phyloP scores from a whole-genome alignment of 35 echinoderm and acorn worm genomes.

The Patiria miniata region DNA sequence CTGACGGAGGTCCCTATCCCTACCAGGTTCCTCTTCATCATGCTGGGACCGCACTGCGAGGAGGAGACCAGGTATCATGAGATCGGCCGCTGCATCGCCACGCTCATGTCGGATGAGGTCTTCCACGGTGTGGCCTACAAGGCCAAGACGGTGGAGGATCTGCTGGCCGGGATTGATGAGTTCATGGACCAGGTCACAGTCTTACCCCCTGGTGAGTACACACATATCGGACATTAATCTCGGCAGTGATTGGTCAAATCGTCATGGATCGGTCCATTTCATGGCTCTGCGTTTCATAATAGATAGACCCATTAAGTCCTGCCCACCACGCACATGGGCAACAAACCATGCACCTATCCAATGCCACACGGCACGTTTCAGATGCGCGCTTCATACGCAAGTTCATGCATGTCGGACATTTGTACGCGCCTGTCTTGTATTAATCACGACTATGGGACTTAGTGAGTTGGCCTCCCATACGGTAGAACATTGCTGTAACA shows the following conservation, averaged over 20 bases:
- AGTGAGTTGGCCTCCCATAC: too few species aligned
- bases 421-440: too few species aligned
- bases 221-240: not conserved
- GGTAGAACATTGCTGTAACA: too few species aligned
- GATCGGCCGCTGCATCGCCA: slow-evolving; percentile 90
- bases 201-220: slow-evolving; percentile 78
- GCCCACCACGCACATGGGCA: not conserved
- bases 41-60: slow-evolving; percentile 69
- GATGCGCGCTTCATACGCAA: too few species aligned
- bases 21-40: slow-evolving; percentile 85
- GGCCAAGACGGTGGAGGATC: slow-evolving; percentile 76
- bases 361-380: too few species aligned
- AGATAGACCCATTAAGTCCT: too few species aligned
- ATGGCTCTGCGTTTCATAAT: too few species aligned
- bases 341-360: not conserved
- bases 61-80: slow-evolving; percentile 77
- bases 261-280: not conserved
- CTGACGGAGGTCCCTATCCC: slow-evolving; percentile 94
- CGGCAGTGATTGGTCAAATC: not conserved
- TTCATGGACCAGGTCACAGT: slow-evolving; percentile 97
- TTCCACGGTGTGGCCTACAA: slow-evolving; percentile 98
- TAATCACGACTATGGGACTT: too few species aligned
- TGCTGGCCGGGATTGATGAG: slow-evolving; percentile 94
- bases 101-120: slow-evolving; percentile 87
- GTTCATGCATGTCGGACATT: too few species aligned